phyloP scores from a whole-genome alignment of 2,113 vertebrate species.

The Ameiurus melas region DNA sequence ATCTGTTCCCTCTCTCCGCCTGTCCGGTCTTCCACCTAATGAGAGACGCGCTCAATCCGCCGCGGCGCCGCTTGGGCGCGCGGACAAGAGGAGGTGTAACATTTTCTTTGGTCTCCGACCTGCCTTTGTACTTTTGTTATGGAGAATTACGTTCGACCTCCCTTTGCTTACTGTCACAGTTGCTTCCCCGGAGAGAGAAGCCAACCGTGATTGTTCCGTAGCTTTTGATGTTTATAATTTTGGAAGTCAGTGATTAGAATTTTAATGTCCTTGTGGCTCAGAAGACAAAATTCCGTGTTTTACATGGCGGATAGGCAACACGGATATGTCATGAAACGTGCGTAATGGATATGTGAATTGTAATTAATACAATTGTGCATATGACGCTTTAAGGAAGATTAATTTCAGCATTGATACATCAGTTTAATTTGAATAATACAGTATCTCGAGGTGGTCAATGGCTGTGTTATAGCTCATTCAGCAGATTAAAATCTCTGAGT shows the following conservation, averaged over 20 bases:
- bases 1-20: conserved; percentile 51
- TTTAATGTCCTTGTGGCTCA: conserved; percentile 45
- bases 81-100: conserved; percentile 66
- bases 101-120: conserved; percentile 59
- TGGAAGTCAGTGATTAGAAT: conserved; percentile 73
- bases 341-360: neutral
- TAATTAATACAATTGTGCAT: neutral
- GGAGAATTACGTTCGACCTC: conserved; percentile 64
- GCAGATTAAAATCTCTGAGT: neutral
- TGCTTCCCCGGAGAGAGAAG: conserved; percentile 61
- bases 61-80: conserved; percentile 59
- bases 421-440: neutral
- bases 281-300: neutral
- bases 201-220: conserved; percentile 62
- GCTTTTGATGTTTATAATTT: conserved; percentile 69
- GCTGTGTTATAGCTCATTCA: neutral
- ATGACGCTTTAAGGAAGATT: neutral
- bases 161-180: conserved; percentile 56
- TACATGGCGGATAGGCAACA: neutral
- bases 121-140: conserved; percentile 75
- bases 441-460: neutral
- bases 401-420: neutral
- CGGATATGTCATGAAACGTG: neutral
- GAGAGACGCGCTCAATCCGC: conserved; percentile 54
- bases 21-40: conserved; percentile 60